Base-by-base conservation (phyloP, 2,113 vertebrate genomes). In the Coturnix japonica region DNA sequence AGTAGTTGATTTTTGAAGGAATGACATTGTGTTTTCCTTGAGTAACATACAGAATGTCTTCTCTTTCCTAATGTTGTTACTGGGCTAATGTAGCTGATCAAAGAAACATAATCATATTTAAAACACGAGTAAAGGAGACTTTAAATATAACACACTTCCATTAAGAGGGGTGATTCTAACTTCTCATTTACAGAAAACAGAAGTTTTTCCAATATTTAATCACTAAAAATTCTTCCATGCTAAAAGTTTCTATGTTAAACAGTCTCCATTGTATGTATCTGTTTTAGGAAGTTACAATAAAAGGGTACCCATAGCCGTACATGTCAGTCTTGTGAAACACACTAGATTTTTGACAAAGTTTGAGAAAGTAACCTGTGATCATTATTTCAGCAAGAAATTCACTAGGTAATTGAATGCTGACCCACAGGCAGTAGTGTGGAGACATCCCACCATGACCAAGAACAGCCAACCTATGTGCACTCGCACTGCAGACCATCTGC, bases 391-490 rank as follows among this genome's bases (percentile, higher is more conserved):
- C 8, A 72, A 57, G 33, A 65, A 57, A 87, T 47, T 54, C 41
- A 72, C 33, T 10, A 57, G 15, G 6, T 57, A 30, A 47, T 2
- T 64, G 15, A 61, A 75, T 73, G 51, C 8, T 26, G 49, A 56
- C 8, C 17, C 56, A 7, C 10, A 79, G 71, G 30, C 19, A 65
- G 4, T 9, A 41, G 4, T 2, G 41, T 8, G 41, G 31, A 59
- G 26, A 20, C 1, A 0, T 11, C 41, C 13, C 41, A 16, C 11
- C 70, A 74, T 11, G 66, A 74, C 30, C 39, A 44, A 5, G 31
- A 46, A 4, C 13, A 54, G 54, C 1, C 8, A 59, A 47, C 33
- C 35, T 37, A 11, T 0, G 4, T 41, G 23, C 7, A 12, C 13
- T 20, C 26, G 14, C 17, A 54, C 51, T 35, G 72, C 61, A 65